Percentiles rank a stretch among this genome's conserved stretches.
These are phyloP conservation scores for Misgurnus mizolepis DNA, from an alignment of 2,113 vertebrate genomes.

Conservation along the genomic window DNA sequence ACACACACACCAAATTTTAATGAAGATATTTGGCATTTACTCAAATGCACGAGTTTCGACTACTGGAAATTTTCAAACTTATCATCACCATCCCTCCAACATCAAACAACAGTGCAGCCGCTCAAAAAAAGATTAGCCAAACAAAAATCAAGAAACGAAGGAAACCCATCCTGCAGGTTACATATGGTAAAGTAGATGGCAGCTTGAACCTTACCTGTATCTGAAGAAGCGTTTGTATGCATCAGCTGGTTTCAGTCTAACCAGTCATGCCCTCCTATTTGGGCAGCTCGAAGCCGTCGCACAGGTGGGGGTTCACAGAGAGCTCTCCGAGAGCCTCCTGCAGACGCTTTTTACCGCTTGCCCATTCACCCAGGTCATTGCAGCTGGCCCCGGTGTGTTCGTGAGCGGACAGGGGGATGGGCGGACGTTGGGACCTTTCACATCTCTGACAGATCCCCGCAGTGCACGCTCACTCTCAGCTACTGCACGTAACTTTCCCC, in stretches of 20 bases:
- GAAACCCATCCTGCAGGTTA: background rate
- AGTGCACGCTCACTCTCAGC: conserved; percentile 2
- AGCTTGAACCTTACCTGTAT: conserved; percentile 54
- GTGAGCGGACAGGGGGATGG: conserved; percentile 62
- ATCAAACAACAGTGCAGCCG: background rate
- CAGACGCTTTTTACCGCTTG: conserved; percentile 65
- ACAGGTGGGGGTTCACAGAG: conserved; percentile 46
- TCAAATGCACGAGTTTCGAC: conserved; percentile 9
- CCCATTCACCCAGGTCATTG: conserved; percentile 72
- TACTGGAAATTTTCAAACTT: conserved; percentile 4
- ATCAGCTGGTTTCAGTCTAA: conserved; percentile 32
- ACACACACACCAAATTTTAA: conserved; percentile 29
- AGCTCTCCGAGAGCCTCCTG: conserved; percentile 62
- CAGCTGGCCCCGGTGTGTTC: conserved; percentile 69
- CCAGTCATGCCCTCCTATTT: conserved; percentile 69
- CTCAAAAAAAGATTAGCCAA: background rate
- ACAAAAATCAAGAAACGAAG: background rate
- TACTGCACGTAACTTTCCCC: conserved; percentile 46
- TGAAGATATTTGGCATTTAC: background rate
- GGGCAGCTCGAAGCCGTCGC: conserved; percentile 64
- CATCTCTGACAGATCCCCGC: conserved; percentile 57
- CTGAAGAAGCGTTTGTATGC: conserved; percentile 42
- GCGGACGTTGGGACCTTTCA: conserved; percentile 65
- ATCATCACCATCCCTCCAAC: background rate
- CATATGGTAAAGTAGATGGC: conserved; percentile 20